Evolutionary conservation across 2,797 vertebrate genomes (phyloP), one percentile per base, ranked within the genome.

Genomic region (Trichosurus vulpecula): DNA sequence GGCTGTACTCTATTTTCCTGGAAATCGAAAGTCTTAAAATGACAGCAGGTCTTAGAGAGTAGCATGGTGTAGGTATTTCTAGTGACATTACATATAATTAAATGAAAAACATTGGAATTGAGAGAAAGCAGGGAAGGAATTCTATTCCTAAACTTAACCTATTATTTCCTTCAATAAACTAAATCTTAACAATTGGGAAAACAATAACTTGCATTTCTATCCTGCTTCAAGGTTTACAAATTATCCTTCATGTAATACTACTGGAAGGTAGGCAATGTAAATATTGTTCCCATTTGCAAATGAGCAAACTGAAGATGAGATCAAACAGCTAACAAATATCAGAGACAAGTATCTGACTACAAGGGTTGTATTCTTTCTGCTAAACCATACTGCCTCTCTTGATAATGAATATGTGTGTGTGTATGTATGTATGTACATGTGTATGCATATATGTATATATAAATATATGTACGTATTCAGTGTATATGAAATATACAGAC

Each of bases 51-150:
- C 61, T 13, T 25, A 95, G 16, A 52, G 66, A 91, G 8, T n/a
- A 57, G 51, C 93, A 47, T 66, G 91, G n/a, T 94, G 19, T 52
- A 89, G 41, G 27, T 9, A 41, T 95, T 95, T 94, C 54, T n/a
- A 91, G 90, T 90, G 52, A 74, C 0, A 19, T 89, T 96, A 81
- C 92, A 12, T 52, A 90, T 54, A 51, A 54, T 51, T 95, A 47
- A 51, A 22, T 54, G 74, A 9, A 93, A 52, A 96, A 41, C 81
- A 30, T 30, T 89, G 51, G 47, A 19, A 91, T 54, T 74, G n/a
- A 94, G 52, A 55, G 19, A 94, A 95, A 90, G 41, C 92, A 93
- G 14, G 5, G 30, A 52, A 47, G 4, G 16, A 87, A 87, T 29
- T 87, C 54, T 90, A 30, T 92, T 95, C 12, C 35, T 74, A 35